Base-by-base conservation (phyloP, 2,113 vertebrate genomes). In the Psittacula cyanocephala region DNA sequence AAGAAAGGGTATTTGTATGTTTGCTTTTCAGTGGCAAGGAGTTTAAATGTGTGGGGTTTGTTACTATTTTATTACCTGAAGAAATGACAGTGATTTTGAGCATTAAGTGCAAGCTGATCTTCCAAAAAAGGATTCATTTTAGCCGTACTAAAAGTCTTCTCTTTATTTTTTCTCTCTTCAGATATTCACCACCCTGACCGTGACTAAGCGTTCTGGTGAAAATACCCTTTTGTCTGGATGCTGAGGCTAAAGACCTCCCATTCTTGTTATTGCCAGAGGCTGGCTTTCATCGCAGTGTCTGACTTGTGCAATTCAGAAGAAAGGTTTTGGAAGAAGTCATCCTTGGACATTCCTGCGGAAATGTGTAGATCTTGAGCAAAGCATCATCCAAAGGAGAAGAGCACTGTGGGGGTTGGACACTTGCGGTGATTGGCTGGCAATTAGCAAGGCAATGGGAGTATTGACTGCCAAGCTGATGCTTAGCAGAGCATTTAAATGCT, bases 171-270 rank as follows among this genome's bases (percentile, higher is more conserved):
- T 44, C 94, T 90, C 35, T 64, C 80, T 81, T 29, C 72, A 98
- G 98, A 74, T 98, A 41, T 97, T 98, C 87, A 97, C 97, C 95
- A 96, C 95, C 2, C 76, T 98, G 81, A 97, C 96, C 0, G 95
- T 97, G 90, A 98, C 98, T 6, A 98, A 97, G 62, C 96, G 93
- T 60, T 97, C 95, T 39, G 98, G 97, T 31, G 95, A 86, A 68
- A 71, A 23, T 63, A 95, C 39, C 25, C 18, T 97, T 24, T 72
- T 91, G 62, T 80, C 97, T 65, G 98, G 97, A 43, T 98, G 98
- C 98, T 98, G 98, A 98, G 98, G 98, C 97, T 98, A 98, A 97
- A 90, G 90, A 65, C 7, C 44, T 59, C 88, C 97, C 95, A 95
- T 97, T 97, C 97, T 96, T 97, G 96, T 91, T 94, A 19, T 91